Percentiles rank a stretch among this genome's conserved stretches.
phyloP scores from a whole-genome alignment of 2,888 invertebrate genomes.

The Drosophila pseudotakahashii region DNA sequence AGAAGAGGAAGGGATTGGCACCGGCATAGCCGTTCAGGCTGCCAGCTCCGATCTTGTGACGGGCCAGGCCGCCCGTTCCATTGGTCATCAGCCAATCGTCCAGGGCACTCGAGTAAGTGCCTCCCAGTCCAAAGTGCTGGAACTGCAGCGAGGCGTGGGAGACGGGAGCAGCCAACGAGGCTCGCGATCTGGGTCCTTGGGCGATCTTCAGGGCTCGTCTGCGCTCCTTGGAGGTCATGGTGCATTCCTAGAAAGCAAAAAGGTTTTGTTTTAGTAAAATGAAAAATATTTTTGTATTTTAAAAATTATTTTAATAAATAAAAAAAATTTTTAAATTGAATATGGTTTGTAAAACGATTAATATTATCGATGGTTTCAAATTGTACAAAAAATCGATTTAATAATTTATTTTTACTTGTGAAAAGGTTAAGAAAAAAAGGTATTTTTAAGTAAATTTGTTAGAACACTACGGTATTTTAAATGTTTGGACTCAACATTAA shows the following conservation, averaged over 20 bases:
- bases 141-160: constrained; percentile 83
- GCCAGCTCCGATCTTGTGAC: constrained; percentile 84
- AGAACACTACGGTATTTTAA: too few relatives aligned
- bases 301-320: too few relatives aligned
- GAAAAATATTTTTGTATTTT: too few relatives aligned
- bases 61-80: constrained; percentile 82
- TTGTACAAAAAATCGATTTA: too few relatives aligned
- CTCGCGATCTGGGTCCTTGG: constrained; percentile 84
- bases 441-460: too few relatives aligned
- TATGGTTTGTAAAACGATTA: too few relatives aligned
- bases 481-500: too few relatives aligned
- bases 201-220: constrained; percentile 86
- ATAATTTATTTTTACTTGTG: too few relatives aligned
- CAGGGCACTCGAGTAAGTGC: constrained; percentile 85
- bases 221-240: constrained; percentile 87
- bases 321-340: too few relatives aligned
- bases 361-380: too few relatives aligned
- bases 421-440: too few relatives aligned
- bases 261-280: background rate
- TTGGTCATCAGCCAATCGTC: constrained; percentile 86
- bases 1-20: constrained; percentile 83
- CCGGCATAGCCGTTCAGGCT: constrained; percentile 82
- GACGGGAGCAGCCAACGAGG: constrained; percentile 84
- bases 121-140: constrained; percentile 83
- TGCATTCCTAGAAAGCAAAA: constrained; percentile 85